These are phyloP conservation scores for Glossophaga mutica DNA, from an alignment of 2,797 vertebrate species.

Conservation along the genomic window DNA sequence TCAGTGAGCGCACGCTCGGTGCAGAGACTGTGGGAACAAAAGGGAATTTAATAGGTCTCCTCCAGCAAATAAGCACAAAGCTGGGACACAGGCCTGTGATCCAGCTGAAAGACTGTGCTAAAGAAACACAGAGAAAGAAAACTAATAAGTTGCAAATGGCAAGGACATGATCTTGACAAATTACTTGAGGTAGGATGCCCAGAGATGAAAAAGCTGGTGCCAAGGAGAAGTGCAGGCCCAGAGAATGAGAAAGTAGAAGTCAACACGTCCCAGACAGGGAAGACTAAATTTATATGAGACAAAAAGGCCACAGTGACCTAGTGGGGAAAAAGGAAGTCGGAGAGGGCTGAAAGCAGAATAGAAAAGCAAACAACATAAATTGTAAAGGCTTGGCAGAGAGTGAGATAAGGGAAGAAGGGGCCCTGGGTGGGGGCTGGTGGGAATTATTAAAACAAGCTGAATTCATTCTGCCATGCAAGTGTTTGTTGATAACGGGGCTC, in stretches of 20 bases:
- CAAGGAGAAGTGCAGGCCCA: not conserved
- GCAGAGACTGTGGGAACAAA: not conserved
- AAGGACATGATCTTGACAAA: not conserved
- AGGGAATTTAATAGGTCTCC: not conserved
- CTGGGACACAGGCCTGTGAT: not conserved
- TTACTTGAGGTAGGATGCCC: not conserved
- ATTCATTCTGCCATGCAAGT: not conserved
- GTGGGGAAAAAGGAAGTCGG: slow-evolving; percentile 44
- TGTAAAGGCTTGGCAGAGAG: slow-evolving; percentile 17
- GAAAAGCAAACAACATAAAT: slow-evolving; percentile 48
- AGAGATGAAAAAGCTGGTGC: not conserved
- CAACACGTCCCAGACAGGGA: not conserved
- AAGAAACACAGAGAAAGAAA: not conserved
- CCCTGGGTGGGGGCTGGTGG: not conserved
- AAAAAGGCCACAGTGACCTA: not conserved
- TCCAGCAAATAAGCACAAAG: not conserved
- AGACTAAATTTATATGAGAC: not conserved
- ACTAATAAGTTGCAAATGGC: not conserved
- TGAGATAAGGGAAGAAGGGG: not conserved
- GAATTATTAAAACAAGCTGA: slow-evolving; percentile 35
- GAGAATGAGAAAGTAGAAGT: not conserved
- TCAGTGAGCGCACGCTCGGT: accelerated
- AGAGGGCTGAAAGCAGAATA: not conserved
- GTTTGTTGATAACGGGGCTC: not conserved
- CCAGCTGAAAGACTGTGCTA: not conserved